These are phyloP conservation scores for Drosophila chauvacae DNA, from an alignment of 1,140 invertebrate species.

Conservation along the genomic window DNA sequence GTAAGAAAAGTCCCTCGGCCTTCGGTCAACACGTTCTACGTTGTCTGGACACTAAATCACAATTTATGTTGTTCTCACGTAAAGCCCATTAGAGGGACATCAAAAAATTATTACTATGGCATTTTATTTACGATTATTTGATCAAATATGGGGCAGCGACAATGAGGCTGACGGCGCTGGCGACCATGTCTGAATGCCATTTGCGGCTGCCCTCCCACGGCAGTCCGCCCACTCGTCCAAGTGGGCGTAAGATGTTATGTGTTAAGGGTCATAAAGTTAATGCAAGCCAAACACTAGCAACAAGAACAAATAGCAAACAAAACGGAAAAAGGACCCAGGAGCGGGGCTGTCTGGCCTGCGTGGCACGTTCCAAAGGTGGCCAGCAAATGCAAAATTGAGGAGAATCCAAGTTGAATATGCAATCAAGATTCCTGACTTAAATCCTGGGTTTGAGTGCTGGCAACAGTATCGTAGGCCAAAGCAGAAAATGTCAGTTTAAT, in stretches of 20 bases:
- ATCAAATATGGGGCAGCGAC: constrained; percentile 62
- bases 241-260: constrained; percentile 55
- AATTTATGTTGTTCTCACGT: constrained; percentile 72
- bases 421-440: constrained; percentile 17
- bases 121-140: constrained; percentile 81
- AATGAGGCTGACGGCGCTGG: constrained; percentile 13
- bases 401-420: constrained; percentile 22
- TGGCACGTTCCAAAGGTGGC: constrained; percentile 41
- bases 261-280: constrained; percentile 78
- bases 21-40: constrained; percentile 50
- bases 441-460: background rate
- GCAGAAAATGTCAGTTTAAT: background rate
- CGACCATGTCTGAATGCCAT: constrained; percentile 47
- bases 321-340: constrained; percentile 28
- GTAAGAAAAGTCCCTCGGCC: constrained; percentile 25
- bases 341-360: constrained; percentile 11
- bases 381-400: constrained; percentile 38
- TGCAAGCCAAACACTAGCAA: constrained; percentile 70
- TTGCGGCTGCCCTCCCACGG: constrained; percentile 25
- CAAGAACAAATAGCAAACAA: constrained; percentile 40
- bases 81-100: constrained; percentile 74
- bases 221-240: constrained; percentile 20
- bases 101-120: constrained; percentile 79
- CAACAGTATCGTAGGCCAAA: background rate
- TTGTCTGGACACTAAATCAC: constrained; percentile 65